phyloP scores from a whole-genome alignment of 2,888 invertebrate species.

The Octodonta nipae region DNA sequence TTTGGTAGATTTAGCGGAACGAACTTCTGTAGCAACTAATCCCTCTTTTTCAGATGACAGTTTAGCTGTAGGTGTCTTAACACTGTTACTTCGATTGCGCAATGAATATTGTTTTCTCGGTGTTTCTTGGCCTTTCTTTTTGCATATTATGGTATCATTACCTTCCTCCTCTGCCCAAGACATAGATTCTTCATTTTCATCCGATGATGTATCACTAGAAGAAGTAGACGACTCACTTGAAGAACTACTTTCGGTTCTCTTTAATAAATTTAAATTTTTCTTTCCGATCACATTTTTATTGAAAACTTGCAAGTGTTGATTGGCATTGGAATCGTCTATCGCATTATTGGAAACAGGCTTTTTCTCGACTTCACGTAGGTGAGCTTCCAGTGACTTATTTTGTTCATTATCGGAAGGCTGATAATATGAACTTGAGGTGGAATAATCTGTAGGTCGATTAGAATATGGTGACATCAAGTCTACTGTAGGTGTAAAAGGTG shows the following conservation, averaged over 20 bases:
- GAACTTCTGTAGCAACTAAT: too few relatives aligned
- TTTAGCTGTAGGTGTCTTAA: too few relatives aligned
- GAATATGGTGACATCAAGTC: slow-evolving; percentile 11
- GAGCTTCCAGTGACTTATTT: slow-evolving; percentile 21
- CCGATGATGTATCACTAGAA: slow-evolving; percentile 6
- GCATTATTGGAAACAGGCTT: slow-evolving; percentile 7
- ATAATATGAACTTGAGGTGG: slow-evolving; percentile 33
- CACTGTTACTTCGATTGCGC: too few relatives aligned
- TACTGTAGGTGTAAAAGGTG: slow-evolving; percentile 23
- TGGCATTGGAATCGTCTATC: slow-evolving; percentile 4
- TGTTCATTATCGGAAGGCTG: slow-evolving; percentile 33
- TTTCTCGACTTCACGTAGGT: slow-evolving; percentile 27
- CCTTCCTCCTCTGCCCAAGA: slow-evolving; percentile 8
- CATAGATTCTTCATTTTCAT: slow-evolving; percentile 3
- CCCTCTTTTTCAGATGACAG: too few relatives aligned
- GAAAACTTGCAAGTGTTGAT: slow-evolving; percentile 16
- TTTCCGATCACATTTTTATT: slow-evolving; percentile 24
- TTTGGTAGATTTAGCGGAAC: too few relatives aligned
- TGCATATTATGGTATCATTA: slow-evolving; percentile 17
- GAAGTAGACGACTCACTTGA: too few relatives aligned
- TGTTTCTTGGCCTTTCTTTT: slow-evolving; percentile 2
- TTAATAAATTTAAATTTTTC: slow-evolving; percentile 28
- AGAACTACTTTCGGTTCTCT: slow-evolving; percentile 4
- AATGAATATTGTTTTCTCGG: not conserved
- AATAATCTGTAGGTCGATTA: slow-evolving; percentile 31